Base-by-base conservation (phyloP, 1,140 invertebrate genomes). In the Mercenaria mercenaria region DNA sequence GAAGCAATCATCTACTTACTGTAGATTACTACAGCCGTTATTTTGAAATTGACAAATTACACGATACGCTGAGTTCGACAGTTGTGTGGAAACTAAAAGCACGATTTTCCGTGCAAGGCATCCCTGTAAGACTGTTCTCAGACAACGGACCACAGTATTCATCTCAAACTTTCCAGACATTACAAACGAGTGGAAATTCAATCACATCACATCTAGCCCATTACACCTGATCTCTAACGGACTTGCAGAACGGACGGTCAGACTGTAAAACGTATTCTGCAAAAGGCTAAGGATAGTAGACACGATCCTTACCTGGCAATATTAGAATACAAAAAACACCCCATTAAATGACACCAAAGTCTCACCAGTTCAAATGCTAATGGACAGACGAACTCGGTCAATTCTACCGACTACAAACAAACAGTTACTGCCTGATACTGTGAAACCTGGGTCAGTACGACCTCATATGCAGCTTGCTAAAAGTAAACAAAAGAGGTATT, bases 1-100 rank as follows among this genome's bases (percentile, higher is more conserved):
- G 26, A 15, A 4, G 23, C 18, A 4, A 37, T 76, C 37, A 76
- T 32, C 72, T 37, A 11, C 23, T 76, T 0, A 34, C 34, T 43
- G 32, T 34, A 29, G 8, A 76, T 34, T 76, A 76, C 1, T 76
- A 37, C 26, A 39, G 34, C 39, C 32, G 77, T 10, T 92, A 72
- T 37, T 90, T 91, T 83, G 90, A 92, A 67, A 72, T 93, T 50
- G 72, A 76, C 26, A 43, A 83, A 34, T 64, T 91, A 18, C 10
- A 1, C 0, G 77, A 32, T 23, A 89, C 90, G 11, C 32, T 18
- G 18, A 76, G 72, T 39, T 39, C 39, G 34, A 43, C 39, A 13
- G 43, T 76, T 6, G 34, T 76, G 0, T 0, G 72, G 15, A 76
- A 43, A 76, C 39, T 76, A 32, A 76, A 76, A 43, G 39, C 39